phyloP scores from a whole-genome alignment of 37 sponge, comb jelly and placozoan genomes.

The Cliona cf. orientalis region DNA sequence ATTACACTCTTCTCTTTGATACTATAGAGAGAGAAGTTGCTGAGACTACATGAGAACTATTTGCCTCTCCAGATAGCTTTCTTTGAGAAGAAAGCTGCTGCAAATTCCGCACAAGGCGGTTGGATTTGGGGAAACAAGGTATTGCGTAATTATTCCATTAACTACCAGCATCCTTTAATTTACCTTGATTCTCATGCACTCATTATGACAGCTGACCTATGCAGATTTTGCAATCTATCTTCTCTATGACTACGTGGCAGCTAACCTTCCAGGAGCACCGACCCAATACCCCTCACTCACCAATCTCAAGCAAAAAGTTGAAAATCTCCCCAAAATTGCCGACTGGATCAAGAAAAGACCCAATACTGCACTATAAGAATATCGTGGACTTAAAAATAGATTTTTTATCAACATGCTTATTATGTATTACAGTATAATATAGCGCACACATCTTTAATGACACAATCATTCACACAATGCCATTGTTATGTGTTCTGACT shows the following conservation, averaged over 20 bases:
- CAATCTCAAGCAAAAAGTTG: conserved; percentile 14
- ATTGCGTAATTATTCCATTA: neutral
- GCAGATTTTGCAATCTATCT: conserved; percentile 55
- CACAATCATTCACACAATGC: too few relatives aligned
- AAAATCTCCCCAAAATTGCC: conserved; percentile 39
- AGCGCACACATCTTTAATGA: too few relatives aligned
- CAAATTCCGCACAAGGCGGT: conserved; percentile 26
- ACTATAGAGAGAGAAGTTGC: neutral
- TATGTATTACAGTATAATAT: too few relatives aligned
- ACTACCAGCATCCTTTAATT: neutral
- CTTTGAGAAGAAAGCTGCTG: conserved; percentile 21
- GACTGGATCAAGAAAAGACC: conserved; percentile 40
- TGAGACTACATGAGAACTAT: conserved; percentile 18
- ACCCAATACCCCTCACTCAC: conserved; percentile 21
- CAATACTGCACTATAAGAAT: neutral
- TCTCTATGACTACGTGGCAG: conserved; percentile 22
- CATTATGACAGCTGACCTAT: conserved; percentile 48
- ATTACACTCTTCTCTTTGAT: neutral
- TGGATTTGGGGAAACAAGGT: conserved; percentile 62
- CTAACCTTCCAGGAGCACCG: neutral
- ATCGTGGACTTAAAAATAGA: too few relatives aligned
- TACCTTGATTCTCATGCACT: neutral
- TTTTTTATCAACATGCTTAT: neutral
- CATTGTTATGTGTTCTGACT: too few relatives aligned
- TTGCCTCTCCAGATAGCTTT: conserved; percentile 7